Evolutionary conservation across 2,113 vertebrate genomes (phyloP).

Genomic region (Microcebus murinus): DNA sequence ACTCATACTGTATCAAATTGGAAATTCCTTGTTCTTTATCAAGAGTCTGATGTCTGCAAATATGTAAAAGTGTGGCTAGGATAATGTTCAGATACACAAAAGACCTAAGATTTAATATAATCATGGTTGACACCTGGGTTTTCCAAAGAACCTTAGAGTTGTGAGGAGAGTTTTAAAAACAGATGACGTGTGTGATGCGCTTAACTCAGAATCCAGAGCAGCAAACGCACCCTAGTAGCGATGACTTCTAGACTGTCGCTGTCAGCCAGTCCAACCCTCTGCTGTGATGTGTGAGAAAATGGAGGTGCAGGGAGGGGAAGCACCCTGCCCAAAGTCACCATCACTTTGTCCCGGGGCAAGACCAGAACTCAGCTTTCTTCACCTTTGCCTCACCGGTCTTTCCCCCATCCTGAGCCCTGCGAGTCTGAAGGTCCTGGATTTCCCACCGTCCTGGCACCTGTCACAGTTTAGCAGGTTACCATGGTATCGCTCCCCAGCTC

Average conservation of each 20-base stretch:
- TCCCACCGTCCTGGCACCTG: constrained; percentile 79
- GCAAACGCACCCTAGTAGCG: background rate
- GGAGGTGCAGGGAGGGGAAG: background rate
- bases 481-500: constrained; percentile 76
- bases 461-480: constrained; percentile 78
- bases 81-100: constrained; percentile 31
- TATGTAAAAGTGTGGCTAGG: background rate
- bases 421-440: constrained; percentile 70
- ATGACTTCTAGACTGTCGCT: background rate
- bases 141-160: background rate
- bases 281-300: background rate
- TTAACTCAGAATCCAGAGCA: background rate
- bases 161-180: background rate
- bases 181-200: background rate
- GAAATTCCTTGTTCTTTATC: constrained; percentile 22
- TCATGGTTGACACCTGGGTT: background rate
- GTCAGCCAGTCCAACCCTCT: background rate
- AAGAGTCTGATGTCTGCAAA: constrained; percentile 1
- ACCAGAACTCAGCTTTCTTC: background rate
- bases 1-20: background rate
- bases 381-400: background rate
- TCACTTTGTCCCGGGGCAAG: background rate
- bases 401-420: background rate
- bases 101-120: background rate
- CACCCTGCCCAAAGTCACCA: background rate